These are phyloP conservation scores for Apeltes quadracus DNA, from an alignment of 2,113 vertebrate genomes.

Conservation along the genomic window DNA sequence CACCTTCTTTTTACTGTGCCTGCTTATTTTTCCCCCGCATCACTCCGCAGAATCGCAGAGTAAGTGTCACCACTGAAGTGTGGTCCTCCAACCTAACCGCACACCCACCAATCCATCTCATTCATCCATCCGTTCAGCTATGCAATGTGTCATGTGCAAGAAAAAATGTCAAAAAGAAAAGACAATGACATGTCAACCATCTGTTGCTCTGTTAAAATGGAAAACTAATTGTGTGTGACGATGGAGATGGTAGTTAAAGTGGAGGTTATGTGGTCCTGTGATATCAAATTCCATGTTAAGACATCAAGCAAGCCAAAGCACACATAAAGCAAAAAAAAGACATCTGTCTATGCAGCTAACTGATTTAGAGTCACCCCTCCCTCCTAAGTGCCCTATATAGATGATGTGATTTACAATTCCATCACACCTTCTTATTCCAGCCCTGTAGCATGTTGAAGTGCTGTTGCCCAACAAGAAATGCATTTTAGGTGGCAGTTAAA, in stretches of 20 bases:
- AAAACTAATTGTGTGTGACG: constrained; percentile 44
- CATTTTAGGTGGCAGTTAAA: constrained; percentile 46
- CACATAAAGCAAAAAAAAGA: background rate
- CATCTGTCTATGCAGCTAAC: background rate
- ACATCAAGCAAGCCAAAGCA: constrained; percentile 17
- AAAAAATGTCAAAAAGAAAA: background rate
- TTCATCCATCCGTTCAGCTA: constrained; percentile 47
- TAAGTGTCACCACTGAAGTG: constrained; percentile 54
- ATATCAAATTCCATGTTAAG: constrained; percentile 35
- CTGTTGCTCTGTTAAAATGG: constrained; percentile 38
- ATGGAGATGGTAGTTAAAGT: constrained; percentile 43
- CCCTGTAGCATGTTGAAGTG: constrained; percentile 13
- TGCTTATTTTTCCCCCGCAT: constrained; percentile 46
- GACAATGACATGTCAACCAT: constrained; percentile 37
- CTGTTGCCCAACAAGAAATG: constrained; percentile 43
- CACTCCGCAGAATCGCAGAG: constrained; percentile 57
- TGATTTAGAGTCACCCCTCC: background rate
- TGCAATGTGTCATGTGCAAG: constrained; percentile 30
- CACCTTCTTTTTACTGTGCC: constrained; percentile 65
- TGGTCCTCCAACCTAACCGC: no score
- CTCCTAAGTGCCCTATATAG: background rate
- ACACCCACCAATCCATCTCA: constrained; percentile 63
- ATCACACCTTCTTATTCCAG: constrained; percentile 14
- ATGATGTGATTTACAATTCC: constrained; percentile 9
- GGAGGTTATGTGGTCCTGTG: constrained; percentile 21